Percentiles rank a stretch among this genome's conserved stretches.
Conservation (phyloP, 2,113 vertebrate genomes). For the Falcunculus frontatus region DNA sequence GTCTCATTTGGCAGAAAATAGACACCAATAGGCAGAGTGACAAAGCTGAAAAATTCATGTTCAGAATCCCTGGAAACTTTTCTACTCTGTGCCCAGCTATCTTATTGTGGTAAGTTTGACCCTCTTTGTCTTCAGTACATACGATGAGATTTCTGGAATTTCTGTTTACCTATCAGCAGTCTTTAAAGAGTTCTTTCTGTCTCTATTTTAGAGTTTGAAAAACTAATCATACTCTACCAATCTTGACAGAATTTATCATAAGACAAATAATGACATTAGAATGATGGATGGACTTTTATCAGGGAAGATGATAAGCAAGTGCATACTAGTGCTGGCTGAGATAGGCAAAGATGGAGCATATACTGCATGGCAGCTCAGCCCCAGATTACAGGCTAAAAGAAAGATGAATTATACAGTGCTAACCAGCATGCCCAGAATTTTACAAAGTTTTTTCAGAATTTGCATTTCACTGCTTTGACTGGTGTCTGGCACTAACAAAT, state of each 20-base stretch:
- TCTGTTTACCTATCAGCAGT: not conserved
- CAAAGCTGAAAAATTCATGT: not conserved
- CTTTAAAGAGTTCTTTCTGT: not conserved
- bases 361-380: not conserved
- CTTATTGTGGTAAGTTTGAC: not conserved
- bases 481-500: not conserved
- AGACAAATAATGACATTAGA: conserved; percentile 20
- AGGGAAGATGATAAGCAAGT: not conserved
- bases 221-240: not conserved
- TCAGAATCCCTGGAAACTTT: not conserved
- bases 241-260: conserved; percentile 15
- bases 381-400: not conserved
- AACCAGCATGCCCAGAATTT: not conserved
- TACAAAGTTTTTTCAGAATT: not conserved
- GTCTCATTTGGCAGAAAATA: not conserved
- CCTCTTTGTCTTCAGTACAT: not conserved
- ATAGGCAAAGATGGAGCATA: not conserved
- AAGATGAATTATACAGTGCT: not conserved
- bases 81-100: not conserved
- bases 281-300: not conserved
- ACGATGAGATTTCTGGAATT: not conserved
- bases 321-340: not conserved
- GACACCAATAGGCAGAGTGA: not conserved
- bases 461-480: not conserved
- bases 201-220: not conserved